Evolutionary conservation across 2,888 invertebrate species (phyloP), one percentile per base, ranked within the genome.

Genomic region (Folsomia manolachei): DNA sequence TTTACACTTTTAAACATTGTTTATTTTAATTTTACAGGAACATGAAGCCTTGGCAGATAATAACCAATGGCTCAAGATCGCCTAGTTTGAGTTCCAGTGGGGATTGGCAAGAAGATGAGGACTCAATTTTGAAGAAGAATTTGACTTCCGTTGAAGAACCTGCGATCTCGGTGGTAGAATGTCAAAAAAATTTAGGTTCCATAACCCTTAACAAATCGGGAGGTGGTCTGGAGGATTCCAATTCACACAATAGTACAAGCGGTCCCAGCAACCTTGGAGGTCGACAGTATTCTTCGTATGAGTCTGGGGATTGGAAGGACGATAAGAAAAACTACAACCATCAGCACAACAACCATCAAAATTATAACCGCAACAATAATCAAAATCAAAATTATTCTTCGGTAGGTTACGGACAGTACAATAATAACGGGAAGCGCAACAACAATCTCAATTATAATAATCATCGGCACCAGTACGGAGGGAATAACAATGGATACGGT

Each of bases 51-150:
- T 63, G 63, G 63, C 27, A 14, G 2, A 63, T 18, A 27, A 11
- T n/a, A n/a, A n/a, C n/a, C n/a, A n/a, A n/a, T n/a, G 63, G 63
- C 18, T 63, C 63, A 11, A 63, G 63, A 27, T 63, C 63, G n/a
- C 63, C 63, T 7, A 27, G 27, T 27, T 18, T 27, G 26, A 27
- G 21, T n/a, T 18, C 18, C 25, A 63, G 26, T 63, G 63, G 27
- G 19, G 63, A 63, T 25, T 63, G 26, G 27, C 25, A 63, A 27
- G 63, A 63, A 25, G 27, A 27, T 18, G 27, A n/a, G n/a, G 27
- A 27, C 2, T 21, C 23, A 39, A 39, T 39, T 4, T 39, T 14
- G 39, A 9, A 4, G 14, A 39, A 39, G 14, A 9, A 39, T 39
- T 21, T 27, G 27, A 18, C n/a, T 27, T 11, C 25, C 19, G 27